Evolutionary conservation across 53 echinoderm and acorn worm species (phyloP), one percentile per base, ranked within the genome.

Genomic region (Luidia sarsii): DNA sequence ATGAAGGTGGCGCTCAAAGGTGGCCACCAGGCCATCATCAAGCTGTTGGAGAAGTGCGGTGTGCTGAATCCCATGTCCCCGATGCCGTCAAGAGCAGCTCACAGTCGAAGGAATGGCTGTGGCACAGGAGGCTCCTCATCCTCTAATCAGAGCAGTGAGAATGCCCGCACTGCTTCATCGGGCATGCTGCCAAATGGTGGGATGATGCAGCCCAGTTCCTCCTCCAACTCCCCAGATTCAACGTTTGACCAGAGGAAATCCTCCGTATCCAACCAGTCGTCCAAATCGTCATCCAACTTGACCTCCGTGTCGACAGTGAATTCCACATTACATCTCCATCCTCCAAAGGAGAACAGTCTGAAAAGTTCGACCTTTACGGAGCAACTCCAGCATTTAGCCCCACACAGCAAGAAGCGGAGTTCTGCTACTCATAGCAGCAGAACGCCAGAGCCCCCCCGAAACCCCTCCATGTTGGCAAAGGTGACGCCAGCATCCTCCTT

Each of bases 1-100:
- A 99, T 99, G 91, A 89, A 91, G 57, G 99, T 99, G 38, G 99
- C 99, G 5, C 81, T 99, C 66, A 99, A 99, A 84, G 99, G 93
- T 41, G 85, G 87, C 13, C 99, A 99, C 51, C 80, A 91, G 24
- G 75, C 70, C 59, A 89, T 99, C n/a, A 94, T 94, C 31, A 89
- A 99, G 59, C 86, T 94, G 9, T 66, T 99, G 65, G 94, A 94
- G 64, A 89, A 94, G 65, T 94, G 81, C 80, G 99, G 99, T 57
- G 99, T 93, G 49, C 80, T 52, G 2, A 91, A 91, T 50, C 95
- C 90, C 0, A 57, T 95, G 25, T 94, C 92, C 33, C 90, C 92
- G 13, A 38, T 75, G 69, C 67, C 83, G 25, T 57, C 68, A 25
- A 75, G 83, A 48, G 21, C 75, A 9, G 45, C 74, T 39, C 68